These are phyloP conservation scores for Pinna nobilis DNA, from an alignment of 1,140 invertebrate genomes.

Conservation along the genomic window DNA sequence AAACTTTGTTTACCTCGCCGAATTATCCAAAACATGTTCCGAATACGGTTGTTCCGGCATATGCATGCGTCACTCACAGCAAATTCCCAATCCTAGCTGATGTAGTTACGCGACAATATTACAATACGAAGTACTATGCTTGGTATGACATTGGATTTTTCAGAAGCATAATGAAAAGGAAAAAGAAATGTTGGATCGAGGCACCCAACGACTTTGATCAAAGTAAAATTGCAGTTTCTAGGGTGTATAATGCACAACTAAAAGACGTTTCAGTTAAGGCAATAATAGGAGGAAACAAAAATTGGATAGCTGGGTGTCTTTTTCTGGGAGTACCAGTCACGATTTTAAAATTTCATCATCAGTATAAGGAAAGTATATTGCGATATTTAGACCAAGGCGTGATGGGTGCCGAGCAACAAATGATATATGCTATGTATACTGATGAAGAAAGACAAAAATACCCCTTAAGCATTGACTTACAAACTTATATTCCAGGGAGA, in stretches of 20 bases:
- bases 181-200: constrained; percentile 31
- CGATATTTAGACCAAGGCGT: constrained; percentile 45
- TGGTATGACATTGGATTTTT: constrained; percentile 59
- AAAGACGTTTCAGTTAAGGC: not conserved
- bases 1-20: constrained; percentile 35
- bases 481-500: constrained; percentile 6
- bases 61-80: constrained; percentile 46
- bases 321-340: constrained; percentile 13
- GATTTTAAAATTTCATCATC: not conserved
- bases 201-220: constrained; percentile 46
- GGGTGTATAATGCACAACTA: constrained; percentile 29
- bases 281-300: constrained; percentile 34
- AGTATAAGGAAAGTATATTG: constrained; percentile 25
- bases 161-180: constrained; percentile 21
- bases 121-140: constrained; percentile 43
- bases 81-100: constrained; percentile 47
- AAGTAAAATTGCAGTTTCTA: constrained; percentile 38
- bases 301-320: constrained; percentile 17
- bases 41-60: constrained; percentile 45
- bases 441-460: constrained; percentile 4
- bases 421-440: too few species aligned
- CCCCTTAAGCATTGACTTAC: not conserved
- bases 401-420: constrained; percentile 59
- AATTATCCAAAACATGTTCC: constrained; percentile 44
- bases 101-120: constrained; percentile 32